A percentile compares a stretch with the other conserved stretches of the same genome.
Conservation (phyloP, 1,140 invertebrate species). For the Hycleus cichorii region DNA sequence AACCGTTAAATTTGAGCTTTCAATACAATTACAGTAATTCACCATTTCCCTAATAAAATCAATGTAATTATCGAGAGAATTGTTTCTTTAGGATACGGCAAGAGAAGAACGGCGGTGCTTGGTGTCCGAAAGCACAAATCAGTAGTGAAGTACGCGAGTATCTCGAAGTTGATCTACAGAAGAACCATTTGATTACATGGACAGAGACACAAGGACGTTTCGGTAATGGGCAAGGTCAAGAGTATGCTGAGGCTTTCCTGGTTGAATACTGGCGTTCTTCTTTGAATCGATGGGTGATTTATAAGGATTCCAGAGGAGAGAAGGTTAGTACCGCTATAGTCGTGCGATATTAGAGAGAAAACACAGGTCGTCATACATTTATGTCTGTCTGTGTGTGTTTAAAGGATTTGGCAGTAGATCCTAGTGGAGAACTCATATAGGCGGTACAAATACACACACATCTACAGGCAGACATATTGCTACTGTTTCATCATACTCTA, state of each 20-base stretch:
- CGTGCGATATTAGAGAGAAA: background rate
- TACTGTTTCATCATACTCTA: conserved; percentile 25
- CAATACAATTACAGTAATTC: no score
- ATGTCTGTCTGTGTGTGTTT: conserved; percentile 7
- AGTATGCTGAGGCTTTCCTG: conserved; percentile 77
- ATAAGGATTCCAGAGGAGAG: conserved; percentile 66
- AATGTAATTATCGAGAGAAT: no score
- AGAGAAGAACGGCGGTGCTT: conserved; percentile 85
- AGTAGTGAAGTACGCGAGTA: conserved; percentile 70
- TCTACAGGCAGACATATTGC: conserved; percentile 4
- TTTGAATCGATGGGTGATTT: conserved; percentile 65
- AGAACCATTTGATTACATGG: conserved; percentile 72
- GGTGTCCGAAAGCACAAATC: conserved; percentile 83
- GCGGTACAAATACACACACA: background rate
- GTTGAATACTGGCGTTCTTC: conserved; percentile 77
- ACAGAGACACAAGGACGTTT: conserved; percentile 90
- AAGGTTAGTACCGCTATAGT: conserved; percentile 49
- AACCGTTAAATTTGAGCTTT: no score
- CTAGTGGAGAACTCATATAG: background rate
- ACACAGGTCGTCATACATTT: conserved; percentile 1
- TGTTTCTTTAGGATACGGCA: conserved; percentile 61
- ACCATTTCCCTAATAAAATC: no score
- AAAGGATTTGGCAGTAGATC: background rate
- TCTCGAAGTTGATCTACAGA: conserved; percentile 75
- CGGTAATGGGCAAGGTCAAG: conserved; percentile 87